These are phyloP conservation scores for Pipistrellus pipistrellus DNA, from an alignment of 2,797 vertebrate genomes.

Conservation along the genomic window DNA sequence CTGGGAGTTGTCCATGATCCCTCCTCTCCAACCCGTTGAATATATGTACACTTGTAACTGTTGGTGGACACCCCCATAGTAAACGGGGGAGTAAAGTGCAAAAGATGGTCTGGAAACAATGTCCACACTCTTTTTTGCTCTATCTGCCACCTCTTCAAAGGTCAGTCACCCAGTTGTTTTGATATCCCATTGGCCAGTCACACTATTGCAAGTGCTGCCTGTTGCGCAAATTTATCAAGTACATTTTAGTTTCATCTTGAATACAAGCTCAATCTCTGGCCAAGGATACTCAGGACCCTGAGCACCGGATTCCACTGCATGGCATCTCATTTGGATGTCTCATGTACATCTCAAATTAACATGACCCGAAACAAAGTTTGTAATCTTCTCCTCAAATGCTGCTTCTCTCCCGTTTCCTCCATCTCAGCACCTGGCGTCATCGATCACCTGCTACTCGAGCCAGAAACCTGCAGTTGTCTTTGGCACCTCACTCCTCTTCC, in stretches of 20 bases:
- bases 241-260: not conserved
- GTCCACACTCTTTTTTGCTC: not conserved
- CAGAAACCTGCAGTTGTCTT: not conserved
- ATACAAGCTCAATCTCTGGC: not conserved
- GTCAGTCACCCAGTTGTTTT: not conserved
- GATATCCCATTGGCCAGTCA: not conserved
- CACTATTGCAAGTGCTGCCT: not conserved
- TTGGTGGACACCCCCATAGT: not conserved
- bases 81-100: not conserved
- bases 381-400: not conserved
- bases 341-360: not conserved
- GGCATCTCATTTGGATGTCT: not conserved
- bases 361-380: not conserved
- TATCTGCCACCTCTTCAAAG: not conserved
- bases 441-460: not conserved
- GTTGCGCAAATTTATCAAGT: not conserved
- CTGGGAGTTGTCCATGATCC: not conserved
- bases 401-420: not conserved
- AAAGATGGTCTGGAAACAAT: not conserved
- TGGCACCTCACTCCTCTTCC: not conserved
- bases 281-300: not conserved
- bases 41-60: not conserved
- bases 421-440: not conserved
- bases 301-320: not conserved
- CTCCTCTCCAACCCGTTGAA: not conserved